Evolutionary conservation across 2,797 vertebrate species (phyloP).

Genomic region (Salmo trutta): DNA sequence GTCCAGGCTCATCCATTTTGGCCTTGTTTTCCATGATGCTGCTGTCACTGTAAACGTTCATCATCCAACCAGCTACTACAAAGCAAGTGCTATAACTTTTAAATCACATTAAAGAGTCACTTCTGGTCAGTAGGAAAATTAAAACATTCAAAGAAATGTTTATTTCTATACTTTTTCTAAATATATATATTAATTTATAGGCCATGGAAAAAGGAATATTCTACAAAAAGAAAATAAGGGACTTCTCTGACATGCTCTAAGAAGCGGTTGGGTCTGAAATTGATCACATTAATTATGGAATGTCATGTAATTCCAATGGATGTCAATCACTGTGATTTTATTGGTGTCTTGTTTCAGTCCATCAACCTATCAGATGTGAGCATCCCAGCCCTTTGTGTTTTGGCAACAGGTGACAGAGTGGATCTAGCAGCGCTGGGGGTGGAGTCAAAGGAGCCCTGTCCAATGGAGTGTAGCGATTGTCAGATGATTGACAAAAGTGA

Average conservation of each 20-base stretch:
- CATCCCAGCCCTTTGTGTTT: slow-evolving; percentile 38
- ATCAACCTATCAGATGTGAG: slow-evolving; percentile 28
- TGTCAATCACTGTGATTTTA: slow-evolving; percentile 31
- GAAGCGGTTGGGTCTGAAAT: slow-evolving; percentile 47
- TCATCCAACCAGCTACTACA: slow-evolving; percentile 45
- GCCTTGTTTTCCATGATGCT: slow-evolving; percentile 29
- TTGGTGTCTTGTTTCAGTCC: slow-evolving; percentile 39
- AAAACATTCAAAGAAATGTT: slow-evolving; percentile 47
- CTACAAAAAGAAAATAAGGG: slow-evolving; percentile 63
- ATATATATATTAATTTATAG: slow-evolving; percentile 35
- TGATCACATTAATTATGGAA: slow-evolving; percentile 43
- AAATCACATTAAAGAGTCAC: slow-evolving; percentile 38
- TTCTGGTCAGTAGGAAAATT: slow-evolving; percentile 47
- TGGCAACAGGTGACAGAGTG: slow-evolving; percentile 66
- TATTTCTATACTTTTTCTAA: slow-evolving; percentile 33
- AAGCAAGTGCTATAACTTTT: slow-evolving; percentile 39
- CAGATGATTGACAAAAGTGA: slow-evolving; percentile 61
- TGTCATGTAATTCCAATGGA: slow-evolving; percentile 42
- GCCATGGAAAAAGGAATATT: slow-evolving; percentile 51
- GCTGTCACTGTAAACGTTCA: slow-evolving; percentile 65
- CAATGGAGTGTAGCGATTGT: slow-evolving; percentile 65
- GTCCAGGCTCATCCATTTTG: slow-evolving; percentile 18
- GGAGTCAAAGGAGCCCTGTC: slow-evolving; percentile 44
- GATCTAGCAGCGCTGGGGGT: slow-evolving; percentile 61
- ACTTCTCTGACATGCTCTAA: slow-evolving; percentile 56